Evolutionary conservation across 2,113 vertebrate species (phyloP).

Genomic region (Cyanoderma ruficeps): DNA sequence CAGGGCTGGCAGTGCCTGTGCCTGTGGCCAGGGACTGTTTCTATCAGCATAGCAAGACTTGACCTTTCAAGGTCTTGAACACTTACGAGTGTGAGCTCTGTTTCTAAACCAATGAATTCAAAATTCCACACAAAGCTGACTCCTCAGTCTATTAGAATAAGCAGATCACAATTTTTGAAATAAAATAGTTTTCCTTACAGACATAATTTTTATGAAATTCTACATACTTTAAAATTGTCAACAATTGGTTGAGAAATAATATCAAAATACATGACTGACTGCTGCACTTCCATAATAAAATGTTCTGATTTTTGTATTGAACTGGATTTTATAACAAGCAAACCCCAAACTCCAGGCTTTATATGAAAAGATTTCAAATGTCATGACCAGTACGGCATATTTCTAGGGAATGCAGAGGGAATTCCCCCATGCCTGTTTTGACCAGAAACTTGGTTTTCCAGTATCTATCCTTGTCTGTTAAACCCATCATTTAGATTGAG

Average conservation of each 20-base stretch:
- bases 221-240: neutral
- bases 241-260: neutral
- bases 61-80: neutral
- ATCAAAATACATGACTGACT: neutral
- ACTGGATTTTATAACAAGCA: neutral
- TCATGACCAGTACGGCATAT: neutral
- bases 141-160: neutral
- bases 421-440: neutral
- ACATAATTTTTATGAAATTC: neutral
- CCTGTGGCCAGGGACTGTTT: neutral
- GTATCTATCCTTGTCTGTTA: neutral
- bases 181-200: neutral
- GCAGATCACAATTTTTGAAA: neutral
- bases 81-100: neutral
- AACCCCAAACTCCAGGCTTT: neutral
- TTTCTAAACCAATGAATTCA: neutral
- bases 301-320: neutral
- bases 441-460: neutral
- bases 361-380: neutral
- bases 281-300: neutral
- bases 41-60: neutral
- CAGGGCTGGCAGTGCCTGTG: neutral
- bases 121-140: neutral
- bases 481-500: neutral
- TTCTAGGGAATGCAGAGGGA: neutral